Evolutionary conservation across 2,797 vertebrate genomes (phyloP).

Genomic region (Nasua narica): DNA sequence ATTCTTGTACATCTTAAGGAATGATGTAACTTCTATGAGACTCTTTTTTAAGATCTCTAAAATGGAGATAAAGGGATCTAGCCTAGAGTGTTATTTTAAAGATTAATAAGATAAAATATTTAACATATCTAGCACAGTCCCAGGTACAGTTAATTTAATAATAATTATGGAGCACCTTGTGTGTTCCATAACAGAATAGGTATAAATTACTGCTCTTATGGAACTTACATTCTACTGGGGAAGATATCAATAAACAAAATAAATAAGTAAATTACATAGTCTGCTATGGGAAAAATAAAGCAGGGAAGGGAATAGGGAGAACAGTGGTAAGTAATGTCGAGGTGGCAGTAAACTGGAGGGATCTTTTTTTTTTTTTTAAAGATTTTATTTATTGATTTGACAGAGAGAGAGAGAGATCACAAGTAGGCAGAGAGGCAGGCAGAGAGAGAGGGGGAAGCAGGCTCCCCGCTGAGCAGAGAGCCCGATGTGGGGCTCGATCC

Average conservation of each 20-base stretch:
- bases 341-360: background rate
- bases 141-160: background rate
- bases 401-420: too few relatives aligned
- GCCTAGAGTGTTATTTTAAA: background rate
- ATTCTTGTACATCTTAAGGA: background rate
- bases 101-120: constrained; percentile 27
- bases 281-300: background rate
- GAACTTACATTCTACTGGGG: background rate
- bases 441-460: too few relatives aligned
- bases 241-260: background rate
- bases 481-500: too few relatives aligned
- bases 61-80: constrained; percentile 5
- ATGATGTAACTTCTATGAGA: background rate
- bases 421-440: too few relatives aligned
- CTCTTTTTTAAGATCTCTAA: background rate
- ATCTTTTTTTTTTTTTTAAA: too few relatives aligned
- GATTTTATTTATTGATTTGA: too few relatives aligned
- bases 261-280: background rate
- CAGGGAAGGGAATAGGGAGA: background rate
- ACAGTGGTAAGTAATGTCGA: too few relatives aligned
- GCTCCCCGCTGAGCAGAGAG: too few relatives aligned
- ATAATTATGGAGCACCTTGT: background rate
- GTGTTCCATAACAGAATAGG: background rate
- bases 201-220: background rate
- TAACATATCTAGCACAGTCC: background rate